Evolutionary conservation across 2,113 vertebrate species (phyloP), one percentile per base, ranked within the genome.

Genomic region (Istiophorus platypterus): DNA sequence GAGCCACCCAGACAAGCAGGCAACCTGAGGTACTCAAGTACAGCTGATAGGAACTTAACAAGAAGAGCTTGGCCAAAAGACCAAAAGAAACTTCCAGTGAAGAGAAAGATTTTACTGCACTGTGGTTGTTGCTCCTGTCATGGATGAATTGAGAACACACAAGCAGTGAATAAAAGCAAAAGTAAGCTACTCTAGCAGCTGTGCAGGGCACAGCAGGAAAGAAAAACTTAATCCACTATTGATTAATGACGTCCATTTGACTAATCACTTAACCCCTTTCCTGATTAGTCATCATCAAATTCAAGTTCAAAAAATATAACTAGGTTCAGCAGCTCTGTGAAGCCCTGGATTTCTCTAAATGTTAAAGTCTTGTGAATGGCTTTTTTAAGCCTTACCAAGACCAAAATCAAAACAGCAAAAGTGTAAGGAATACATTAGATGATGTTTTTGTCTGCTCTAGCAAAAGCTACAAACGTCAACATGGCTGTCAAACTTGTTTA

Each of bases 1-100:
- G 92, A 97, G 97, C 86, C 97, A 97, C 87, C 97, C 97, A 0
- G 97, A 98, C 62, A 95, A 96, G 76, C 96, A 96, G 84, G 74
- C 94, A 0, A 67, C 92, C 59, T 97, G 95, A 97, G 20, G 22
- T 0, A 20, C 1, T 4, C n/a, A 0, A 37, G 24, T 24, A 2
- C 45, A 12, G 62, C 52, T 6, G 42, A 34, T 10, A 0, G 20
- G 26, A 79, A 29, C 31, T 27, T 0, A 34, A 54, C 27, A 27
- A 47, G 20, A 1, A n/a, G 58, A 5, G 47, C 22, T 4, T n/a
- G 65, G 34, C 24, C 26, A n/a, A n/a, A n/a, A n/a, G n/a, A n/a
- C n/a, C n/a, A n/a, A n/a, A n/a, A n/a, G n/a, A n/a, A n/a, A n/a
- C n/a, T 24, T 26, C 64, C 27, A 22, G 45, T 8, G 45, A 61